Conservation (phyloP, 2,113 vertebrate species). For the Phasianus colchicus region DNA sequence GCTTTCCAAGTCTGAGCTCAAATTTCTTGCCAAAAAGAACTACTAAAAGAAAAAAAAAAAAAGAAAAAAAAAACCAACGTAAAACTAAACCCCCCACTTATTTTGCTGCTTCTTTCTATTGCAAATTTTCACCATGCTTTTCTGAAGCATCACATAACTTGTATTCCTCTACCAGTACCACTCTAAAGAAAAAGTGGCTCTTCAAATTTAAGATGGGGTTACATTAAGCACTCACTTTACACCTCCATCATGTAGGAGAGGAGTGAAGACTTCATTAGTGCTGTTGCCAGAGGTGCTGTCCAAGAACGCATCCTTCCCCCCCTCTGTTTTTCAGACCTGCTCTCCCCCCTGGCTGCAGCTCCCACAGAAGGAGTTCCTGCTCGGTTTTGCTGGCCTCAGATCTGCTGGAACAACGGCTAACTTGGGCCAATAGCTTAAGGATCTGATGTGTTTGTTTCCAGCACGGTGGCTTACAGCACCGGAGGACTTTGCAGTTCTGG, state of each 20-base stretch:
- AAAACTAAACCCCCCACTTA: background rate
- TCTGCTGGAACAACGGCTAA: background rate
- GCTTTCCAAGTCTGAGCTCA: conserved; percentile 21
- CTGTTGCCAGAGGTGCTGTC: background rate
- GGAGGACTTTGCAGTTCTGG: background rate
- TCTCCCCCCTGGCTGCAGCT: background rate
- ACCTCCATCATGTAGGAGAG: background rate
- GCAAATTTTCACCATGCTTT: conserved; percentile 37
- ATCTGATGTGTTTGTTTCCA: background rate
- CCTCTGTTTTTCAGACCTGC: background rate
- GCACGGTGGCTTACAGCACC: background rate
- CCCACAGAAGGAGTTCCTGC: background rate
- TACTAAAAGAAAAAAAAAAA: conserved; percentile 1
- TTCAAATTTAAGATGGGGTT: background rate
- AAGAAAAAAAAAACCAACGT: too few relatives aligned
- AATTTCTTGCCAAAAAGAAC: conserved; percentile 57
- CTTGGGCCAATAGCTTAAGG: background rate
- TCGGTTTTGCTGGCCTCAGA: background rate
- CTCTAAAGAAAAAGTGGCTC: background rate
- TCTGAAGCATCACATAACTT: background rate
- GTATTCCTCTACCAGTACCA: background rate
- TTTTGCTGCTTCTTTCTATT: conserved; percentile 63
- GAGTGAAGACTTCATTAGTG: background rate
- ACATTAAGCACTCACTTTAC: background rate
- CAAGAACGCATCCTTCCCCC: background rate